Conservation (phyloP, 2,797 vertebrate species). For the Enteromius trimaculatus region DNA sequence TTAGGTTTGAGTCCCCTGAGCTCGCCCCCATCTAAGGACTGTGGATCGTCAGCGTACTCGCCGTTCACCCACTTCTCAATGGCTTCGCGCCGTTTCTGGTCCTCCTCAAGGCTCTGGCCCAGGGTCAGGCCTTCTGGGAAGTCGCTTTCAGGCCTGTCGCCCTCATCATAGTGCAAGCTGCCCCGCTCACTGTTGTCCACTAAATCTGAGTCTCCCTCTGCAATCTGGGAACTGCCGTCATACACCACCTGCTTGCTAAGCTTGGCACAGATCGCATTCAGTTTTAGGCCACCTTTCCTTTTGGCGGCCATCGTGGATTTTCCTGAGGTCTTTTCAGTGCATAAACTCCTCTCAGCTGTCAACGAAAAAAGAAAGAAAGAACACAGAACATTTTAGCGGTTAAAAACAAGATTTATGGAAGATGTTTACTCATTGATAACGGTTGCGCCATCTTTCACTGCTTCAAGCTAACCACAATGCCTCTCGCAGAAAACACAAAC, state of each 20-base stretch:
- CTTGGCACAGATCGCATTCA: constrained; percentile 99
- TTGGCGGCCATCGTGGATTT: constrained; percentile 99
- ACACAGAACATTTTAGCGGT: constrained; percentile 42
- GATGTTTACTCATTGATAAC: constrained; percentile 26
- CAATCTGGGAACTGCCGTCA: constrained; percentile 86
- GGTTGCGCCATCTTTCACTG: constrained; percentile 25
- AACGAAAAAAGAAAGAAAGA: constrained; percentile 50
- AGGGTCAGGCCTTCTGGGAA: constrained; percentile 79
- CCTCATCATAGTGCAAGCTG: constrained; percentile 80
- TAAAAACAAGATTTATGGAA: constrained; percentile 26
- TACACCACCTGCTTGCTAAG: constrained; percentile 98
- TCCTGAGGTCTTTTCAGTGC: constrained; percentile 96
- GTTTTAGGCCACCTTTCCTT: constrained; percentile 99
- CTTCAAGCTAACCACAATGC: constrained; percentile 24
- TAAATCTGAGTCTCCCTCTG: constrained; percentile 77
- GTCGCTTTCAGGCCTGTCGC: constrained; percentile 74
- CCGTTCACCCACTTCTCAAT: constrained; percentile 99
- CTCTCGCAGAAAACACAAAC: constrained; percentile 39
- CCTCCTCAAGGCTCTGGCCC: constrained; percentile 89
- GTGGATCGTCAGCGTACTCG: constrained; percentile 91
- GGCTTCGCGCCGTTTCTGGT: constrained; percentile 93
- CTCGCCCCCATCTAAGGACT: constrained; percentile 67
- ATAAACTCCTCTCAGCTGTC: constrained; percentile 97
- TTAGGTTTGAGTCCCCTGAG: constrained; percentile 73
- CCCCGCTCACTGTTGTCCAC: constrained; percentile 82